Conservation (phyloP, 2,797 vertebrate species). For the Thunnus albacares region DNA sequence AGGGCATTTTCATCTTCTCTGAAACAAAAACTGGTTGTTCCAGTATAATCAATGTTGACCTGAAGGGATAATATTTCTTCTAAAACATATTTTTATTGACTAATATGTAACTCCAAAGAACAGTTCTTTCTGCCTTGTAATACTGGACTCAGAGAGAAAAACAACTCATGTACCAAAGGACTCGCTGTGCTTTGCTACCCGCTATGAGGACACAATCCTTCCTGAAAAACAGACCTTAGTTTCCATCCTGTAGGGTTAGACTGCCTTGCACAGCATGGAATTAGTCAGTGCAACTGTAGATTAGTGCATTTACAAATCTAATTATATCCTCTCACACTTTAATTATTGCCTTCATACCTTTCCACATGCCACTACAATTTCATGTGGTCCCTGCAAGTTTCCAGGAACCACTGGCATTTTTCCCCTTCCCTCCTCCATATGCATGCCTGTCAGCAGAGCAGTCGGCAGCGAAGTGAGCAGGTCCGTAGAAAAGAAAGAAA, state of each 20-base stretch:
- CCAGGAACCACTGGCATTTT: constrained; percentile 65
- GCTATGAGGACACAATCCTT: constrained; percentile 7
- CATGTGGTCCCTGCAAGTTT: constrained; percentile 61
- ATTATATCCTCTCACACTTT: constrained; percentile 67
- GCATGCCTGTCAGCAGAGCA: constrained; percentile 58
- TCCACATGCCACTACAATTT: constrained; percentile 64
- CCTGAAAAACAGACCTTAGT: constrained; percentile 25
- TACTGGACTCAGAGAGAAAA: constrained; percentile 18
- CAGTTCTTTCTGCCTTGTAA: background rate
- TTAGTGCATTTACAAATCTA: constrained; percentile 65
- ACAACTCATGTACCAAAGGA: background rate
- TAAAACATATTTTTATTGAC: background rate
- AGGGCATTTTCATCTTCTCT: background rate
- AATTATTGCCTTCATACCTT: constrained; percentile 69
- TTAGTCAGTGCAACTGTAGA: constrained; percentile 48
- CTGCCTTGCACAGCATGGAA: constrained; percentile 22
- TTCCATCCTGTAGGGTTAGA: constrained; percentile 33
- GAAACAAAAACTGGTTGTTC: constrained; percentile 4
- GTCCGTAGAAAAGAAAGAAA: constrained; percentile 41
- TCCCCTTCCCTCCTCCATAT: constrained; percentile 49
- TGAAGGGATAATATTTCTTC: too few relatives aligned
- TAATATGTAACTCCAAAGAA: background rate
- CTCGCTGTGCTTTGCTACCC: background rate
- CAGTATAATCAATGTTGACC: background rate
- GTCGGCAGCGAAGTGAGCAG: constrained; percentile 43